phyloP scores from a whole-genome alignment of 2,113 vertebrate species.

The Zonotrichia leucophrys region DNA sequence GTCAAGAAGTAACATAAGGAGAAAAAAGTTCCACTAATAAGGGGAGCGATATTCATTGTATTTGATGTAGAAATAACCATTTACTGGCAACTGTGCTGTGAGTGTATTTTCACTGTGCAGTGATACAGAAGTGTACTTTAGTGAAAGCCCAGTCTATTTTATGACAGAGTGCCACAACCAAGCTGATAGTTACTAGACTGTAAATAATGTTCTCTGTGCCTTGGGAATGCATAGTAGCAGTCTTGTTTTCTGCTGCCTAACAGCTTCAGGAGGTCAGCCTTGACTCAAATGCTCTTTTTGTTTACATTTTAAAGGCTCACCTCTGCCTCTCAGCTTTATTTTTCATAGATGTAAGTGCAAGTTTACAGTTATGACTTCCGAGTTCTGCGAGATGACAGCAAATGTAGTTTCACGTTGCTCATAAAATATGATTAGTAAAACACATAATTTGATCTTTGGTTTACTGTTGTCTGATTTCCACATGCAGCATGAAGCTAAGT shows the following conservation, averaged over 20 bases:
- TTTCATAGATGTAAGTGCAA: not conserved
- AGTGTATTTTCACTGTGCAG: not conserved
- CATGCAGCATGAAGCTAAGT: not conserved
- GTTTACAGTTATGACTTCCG: not conserved
- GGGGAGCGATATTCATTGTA: not conserved
- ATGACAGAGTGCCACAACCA: not conserved
- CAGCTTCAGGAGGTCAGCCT: not conserved
- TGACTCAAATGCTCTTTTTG: accelerated
- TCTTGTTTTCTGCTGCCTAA: not conserved
- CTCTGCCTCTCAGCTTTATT: not conserved
- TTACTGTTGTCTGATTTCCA: not conserved
- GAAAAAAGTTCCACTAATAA: not conserved
- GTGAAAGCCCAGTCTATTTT: not conserved
- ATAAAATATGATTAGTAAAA: not conserved
- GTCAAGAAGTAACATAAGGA: not conserved
- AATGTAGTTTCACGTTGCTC: not conserved
- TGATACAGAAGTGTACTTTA: not conserved
- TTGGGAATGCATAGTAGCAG: not conserved
- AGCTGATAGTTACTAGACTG: not conserved
- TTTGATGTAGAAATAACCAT: not conserved
- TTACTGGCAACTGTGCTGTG: not conserved
- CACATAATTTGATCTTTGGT: not conserved
- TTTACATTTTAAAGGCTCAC: not conserved
- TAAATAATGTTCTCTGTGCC: not conserved
- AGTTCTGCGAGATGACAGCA: not conserved